Conservation (phyloP, 1,140 invertebrate genomes). For the Zelostemma sp. region DNA sequence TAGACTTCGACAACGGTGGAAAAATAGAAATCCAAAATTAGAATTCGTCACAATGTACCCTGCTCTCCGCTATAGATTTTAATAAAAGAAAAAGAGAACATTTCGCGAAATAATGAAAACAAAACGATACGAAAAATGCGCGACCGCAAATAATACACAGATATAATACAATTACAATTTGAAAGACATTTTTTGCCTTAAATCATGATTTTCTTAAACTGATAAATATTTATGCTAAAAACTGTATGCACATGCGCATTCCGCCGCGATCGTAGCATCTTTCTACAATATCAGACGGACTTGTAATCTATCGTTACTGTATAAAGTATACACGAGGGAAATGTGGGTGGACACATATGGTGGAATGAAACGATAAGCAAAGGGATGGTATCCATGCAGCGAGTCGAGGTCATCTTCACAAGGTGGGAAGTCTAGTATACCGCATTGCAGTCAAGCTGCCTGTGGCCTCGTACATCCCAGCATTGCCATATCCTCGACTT, state of each 20-base stretch:
- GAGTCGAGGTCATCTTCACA: conserved; percentile 53
- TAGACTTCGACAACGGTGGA: no score
- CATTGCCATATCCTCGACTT: conserved; percentile 49
- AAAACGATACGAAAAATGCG: no score
- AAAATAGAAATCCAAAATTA: no score
- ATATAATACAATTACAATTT: background rate
- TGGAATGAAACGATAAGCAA: conserved; percentile 46
- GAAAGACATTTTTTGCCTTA: no score
- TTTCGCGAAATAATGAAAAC: no score
- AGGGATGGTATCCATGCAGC: conserved; percentile 26
- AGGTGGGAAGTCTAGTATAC: conserved; percentile 52
- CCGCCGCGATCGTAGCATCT: background rate
- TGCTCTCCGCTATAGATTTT: no score
- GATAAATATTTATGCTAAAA: no score
- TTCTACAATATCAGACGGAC: conserved; percentile 4
- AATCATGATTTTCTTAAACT: no score
- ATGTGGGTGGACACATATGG: conserved; percentile 37
- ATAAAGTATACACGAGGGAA: conserved; percentile 40
- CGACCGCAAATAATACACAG: background rate
- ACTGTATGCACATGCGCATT: background rate
- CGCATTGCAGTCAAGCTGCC: conserved; percentile 57
- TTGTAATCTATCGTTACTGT: conserved; percentile 16
- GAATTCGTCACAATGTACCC: no score
- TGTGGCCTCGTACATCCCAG: conserved; percentile 44
- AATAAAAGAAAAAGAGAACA: no score